phyloP scores from a whole-genome alignment of 2,888 invertebrate genomes.

The Ennomos quercinarius region DNA sequence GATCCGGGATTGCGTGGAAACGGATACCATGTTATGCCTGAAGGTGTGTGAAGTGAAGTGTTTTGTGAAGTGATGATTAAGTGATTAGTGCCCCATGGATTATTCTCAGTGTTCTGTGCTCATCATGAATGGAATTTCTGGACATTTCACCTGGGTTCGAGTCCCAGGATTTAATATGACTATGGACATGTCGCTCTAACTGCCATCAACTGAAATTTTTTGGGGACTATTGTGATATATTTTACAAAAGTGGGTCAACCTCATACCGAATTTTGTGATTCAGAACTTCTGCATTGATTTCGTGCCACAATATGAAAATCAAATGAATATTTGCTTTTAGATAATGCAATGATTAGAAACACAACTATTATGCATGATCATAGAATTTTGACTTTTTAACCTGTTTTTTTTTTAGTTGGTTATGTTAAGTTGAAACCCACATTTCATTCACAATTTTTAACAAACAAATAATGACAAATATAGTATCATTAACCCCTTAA shows the following conservation, averaged over 20 bases:
- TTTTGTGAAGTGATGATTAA: constrained; percentile 45
- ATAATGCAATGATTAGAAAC: too few species aligned
- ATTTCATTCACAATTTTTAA: too few species aligned
- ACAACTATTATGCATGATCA: too few species aligned
- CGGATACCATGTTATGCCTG: constrained; percentile 89
- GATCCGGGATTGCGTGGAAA: constrained; percentile 89
- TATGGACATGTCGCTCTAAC: background rate
- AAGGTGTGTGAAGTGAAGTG: constrained; percentile 87
- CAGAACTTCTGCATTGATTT: too few species aligned
- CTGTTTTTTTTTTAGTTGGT: too few species aligned
- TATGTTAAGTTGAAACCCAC: too few species aligned
- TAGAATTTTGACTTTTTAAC: too few species aligned
- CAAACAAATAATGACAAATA: too few species aligned
- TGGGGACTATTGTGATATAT: too few species aligned
- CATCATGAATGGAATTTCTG: constrained; percentile 1
- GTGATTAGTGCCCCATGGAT: constrained; percentile 47
- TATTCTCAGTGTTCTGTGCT: constrained; percentile 19
- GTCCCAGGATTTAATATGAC: constrained; percentile 17
- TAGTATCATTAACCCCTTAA: background rate
- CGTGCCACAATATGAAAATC: too few species aligned
- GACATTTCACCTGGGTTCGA: constrained; percentile 29
- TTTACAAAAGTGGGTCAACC: constrained; percentile 12
- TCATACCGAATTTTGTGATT: too few species aligned
- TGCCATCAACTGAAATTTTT: background rate
- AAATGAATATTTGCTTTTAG: too few species aligned